phyloP scores from a whole-genome alignment of 1,140 invertebrate genomes.

The Drosophila baimaii region DNA sequence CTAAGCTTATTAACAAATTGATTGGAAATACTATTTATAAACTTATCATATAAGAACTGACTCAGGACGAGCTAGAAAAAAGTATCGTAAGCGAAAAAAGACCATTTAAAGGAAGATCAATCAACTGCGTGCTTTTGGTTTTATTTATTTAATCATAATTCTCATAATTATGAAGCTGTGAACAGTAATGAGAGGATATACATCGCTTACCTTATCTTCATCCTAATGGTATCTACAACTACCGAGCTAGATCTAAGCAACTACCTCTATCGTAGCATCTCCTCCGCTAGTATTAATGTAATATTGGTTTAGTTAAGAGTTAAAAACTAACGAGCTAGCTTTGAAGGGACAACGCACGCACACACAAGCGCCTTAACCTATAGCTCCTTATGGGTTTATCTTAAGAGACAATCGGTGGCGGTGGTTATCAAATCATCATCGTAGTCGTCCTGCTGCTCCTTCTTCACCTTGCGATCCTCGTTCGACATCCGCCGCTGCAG shows the following conservation, averaged over 20 bases:
- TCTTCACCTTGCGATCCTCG: conserved; percentile 61
- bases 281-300: neutral
- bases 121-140: too few relatives aligned
- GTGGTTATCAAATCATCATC: conserved; percentile 54
- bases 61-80: too few relatives aligned
- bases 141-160: conserved; percentile 24
- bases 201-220: neutral
- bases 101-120: too few relatives aligned
- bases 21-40: too few relatives aligned
- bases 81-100: too few relatives aligned
- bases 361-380: neutral
- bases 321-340: neutral
- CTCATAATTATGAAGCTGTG: conserved; percentile 8
- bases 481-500: conserved; percentile 84
- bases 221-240: conserved; percentile 24
- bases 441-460: conserved; percentile 61
- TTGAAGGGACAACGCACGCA: neutral
- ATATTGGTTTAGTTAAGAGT: conserved; percentile 5
- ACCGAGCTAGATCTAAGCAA: conserved; percentile 12
- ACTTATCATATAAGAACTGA: too few relatives aligned
- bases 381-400: conserved; percentile 20
- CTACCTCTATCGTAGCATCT: conserved; percentile 18
- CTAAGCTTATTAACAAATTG: too few relatives aligned
- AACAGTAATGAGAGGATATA: conserved; percentile 9
- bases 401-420: conserved; percentile 13